Conservation (phyloP, 2,797 vertebrate species). For the Aldrovandia affinis region DNA sequence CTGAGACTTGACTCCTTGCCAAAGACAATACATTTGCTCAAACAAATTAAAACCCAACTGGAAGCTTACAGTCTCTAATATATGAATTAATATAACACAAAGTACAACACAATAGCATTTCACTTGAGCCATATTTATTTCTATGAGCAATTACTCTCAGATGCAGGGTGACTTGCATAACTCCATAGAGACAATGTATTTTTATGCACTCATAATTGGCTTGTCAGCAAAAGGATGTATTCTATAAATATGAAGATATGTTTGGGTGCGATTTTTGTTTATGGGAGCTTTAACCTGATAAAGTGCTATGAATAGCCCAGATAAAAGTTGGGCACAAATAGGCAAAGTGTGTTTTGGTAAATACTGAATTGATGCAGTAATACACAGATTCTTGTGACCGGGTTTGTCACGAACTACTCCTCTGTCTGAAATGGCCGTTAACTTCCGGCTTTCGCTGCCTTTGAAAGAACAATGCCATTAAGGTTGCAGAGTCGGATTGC, state of each 20-base stretch:
- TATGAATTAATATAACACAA: background rate
- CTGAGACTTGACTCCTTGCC: background rate
- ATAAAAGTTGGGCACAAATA: background rate
- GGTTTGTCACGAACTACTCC: background rate
- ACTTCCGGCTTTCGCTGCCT: no score
- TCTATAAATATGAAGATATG: background rate
- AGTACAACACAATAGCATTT: background rate
- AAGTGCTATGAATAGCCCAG: background rate
- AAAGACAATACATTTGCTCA: background rate
- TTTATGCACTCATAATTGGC: background rate
- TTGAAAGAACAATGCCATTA: background rate
- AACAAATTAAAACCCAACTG: background rate
- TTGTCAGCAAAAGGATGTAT: background rate
- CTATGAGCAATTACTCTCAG: no score
- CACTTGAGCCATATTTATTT: background rate
- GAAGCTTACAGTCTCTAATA: background rate
- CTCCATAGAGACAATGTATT: background rate
- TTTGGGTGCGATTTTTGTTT: background rate
- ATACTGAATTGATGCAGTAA: background rate
- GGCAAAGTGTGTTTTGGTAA: background rate
- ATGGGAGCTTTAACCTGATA: conserved; percentile 6
- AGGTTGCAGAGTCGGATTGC: background rate
- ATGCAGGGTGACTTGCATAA: no score
- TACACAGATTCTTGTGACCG: background rate
- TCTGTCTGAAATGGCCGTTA: background rate